Evolutionary conservation across 2,113 vertebrate genomes (phyloP).

Genomic region (Bubo scandiacus): DNA sequence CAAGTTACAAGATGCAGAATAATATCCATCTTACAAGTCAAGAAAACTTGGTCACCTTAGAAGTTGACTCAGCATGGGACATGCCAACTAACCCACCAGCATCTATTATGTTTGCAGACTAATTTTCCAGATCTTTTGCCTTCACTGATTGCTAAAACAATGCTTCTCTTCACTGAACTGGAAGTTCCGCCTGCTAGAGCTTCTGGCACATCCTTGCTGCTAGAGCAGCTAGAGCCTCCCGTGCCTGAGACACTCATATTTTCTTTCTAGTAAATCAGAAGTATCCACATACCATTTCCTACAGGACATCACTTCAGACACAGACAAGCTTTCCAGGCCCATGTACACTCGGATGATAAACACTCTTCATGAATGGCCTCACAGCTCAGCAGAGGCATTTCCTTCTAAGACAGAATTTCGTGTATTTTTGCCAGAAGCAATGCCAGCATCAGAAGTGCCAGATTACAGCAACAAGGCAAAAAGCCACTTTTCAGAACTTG

Average conservation of each 20-base stretch:
- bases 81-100: background rate
- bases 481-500: background rate
- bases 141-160: background rate
- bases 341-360: background rate
- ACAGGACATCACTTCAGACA: background rate
- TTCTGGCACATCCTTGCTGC: background rate
- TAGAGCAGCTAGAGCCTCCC: background rate
- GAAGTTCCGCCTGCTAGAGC: background rate
- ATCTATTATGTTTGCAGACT: background rate
- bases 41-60: background rate
- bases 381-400: background rate
- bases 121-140: conserved; percentile 7
- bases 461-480: background rate
- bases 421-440: background rate
- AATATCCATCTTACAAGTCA: background rate
- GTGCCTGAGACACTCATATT: rapidly evolving
- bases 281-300: background rate
- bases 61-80: background rate
- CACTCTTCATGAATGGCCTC: background rate
- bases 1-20: background rate
- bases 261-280: background rate
- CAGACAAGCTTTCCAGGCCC: background rate
- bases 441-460: background rate
- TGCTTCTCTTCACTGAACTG: background rate
- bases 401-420: background rate